Evolutionary conservation across 1,140 invertebrate genomes (phyloP).

Genomic region (Lithobius niger): DNA sequence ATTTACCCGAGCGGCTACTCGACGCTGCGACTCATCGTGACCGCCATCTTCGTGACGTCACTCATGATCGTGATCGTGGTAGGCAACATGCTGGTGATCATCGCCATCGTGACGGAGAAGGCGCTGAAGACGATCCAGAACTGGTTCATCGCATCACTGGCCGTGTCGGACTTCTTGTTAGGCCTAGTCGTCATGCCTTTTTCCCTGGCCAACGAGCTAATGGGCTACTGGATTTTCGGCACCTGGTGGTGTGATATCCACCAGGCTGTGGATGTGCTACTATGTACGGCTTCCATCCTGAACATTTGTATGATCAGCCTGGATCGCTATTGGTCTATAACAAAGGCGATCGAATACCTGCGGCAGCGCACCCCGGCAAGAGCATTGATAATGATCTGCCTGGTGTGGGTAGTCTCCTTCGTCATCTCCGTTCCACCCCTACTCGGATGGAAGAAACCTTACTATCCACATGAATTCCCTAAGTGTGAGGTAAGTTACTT

Average conservation of each 20-base stretch:
- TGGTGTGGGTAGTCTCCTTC: conserved; percentile 86
- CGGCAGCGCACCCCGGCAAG: conserved; percentile 83
- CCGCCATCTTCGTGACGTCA: conserved; percentile 75
- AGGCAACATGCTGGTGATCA: conserved; percentile 96
- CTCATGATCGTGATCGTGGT: conserved; percentile 93
- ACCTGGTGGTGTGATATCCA: conserved; percentile 88
- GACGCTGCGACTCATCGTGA: conserved; percentile 67
- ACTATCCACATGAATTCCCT: conserved; percentile 53
- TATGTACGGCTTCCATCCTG: conserved; percentile 92
- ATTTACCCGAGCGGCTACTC: conserved; percentile 76
- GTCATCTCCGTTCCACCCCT: conserved; percentile 91
- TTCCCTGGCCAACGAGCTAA: conserved; percentile 86
- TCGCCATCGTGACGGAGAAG: conserved; percentile 89
- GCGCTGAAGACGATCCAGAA: conserved; percentile 92
- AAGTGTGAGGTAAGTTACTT: conserved; percentile 68
- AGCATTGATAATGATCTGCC: conserved; percentile 81
- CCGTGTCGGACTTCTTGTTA: conserved; percentile 88
- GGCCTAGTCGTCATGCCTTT: conserved; percentile 95
- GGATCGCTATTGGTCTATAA: conserved; percentile 95
- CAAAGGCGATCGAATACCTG: conserved; percentile 87
- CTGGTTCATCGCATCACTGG: conserved; percentile 93
- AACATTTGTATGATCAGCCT: conserved; percentile 91
- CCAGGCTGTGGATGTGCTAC: conserved; percentile 86
- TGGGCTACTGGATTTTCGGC: conserved; percentile 95
- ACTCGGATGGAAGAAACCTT: conserved; percentile 70